Evolutionary conservation across 2,888 invertebrate genomes (phyloP).

Genomic region (Leptopilina myrica): DNA sequence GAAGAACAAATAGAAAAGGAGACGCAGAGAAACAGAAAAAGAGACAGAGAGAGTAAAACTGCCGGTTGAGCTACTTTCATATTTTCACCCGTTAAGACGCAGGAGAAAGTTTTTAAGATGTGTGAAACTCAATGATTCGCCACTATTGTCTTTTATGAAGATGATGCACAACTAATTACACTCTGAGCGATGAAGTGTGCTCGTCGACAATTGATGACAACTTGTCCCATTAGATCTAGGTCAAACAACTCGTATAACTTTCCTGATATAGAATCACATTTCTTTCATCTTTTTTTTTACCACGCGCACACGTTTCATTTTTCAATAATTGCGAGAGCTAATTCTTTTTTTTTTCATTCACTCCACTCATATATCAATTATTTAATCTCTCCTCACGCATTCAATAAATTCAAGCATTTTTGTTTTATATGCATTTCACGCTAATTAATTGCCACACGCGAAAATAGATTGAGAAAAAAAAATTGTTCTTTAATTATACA

Average conservation of each 20-base stretch:
- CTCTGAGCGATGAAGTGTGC: slow-evolving; percentile 40
- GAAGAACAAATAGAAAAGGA: slow-evolving; percentile 37
- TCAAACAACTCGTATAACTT: background rate
- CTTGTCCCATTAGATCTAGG: background rate
- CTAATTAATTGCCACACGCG: background rate
- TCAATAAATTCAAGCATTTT: background rate
- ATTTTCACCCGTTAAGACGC: slow-evolving; percentile 73
- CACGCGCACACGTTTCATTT: background rate
- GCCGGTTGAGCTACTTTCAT: slow-evolving; percentile 74
- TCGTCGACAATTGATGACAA: slow-evolving; percentile 6
- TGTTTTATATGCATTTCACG: background rate
- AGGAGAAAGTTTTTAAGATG: slow-evolving; percentile 74
- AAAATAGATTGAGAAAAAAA: background rate
- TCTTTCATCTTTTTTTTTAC: background rate
- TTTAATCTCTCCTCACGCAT: background rate
- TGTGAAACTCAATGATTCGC: slow-evolving; percentile 69
- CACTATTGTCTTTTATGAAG: slow-evolving; percentile 65
- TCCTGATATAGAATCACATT: background rate
- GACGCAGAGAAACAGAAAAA: slow-evolving; percentile 45
- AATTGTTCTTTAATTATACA: background rate
- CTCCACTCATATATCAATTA: background rate
- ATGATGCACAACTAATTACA: slow-evolving; percentile 54
- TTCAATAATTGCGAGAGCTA: background rate
- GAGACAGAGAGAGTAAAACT: slow-evolving; percentile 64
- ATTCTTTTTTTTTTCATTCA: too few species aligned